Evolutionary conservation across 64 coral and sea anemone species (phyloP).

Genomic region (Catalaphyllia jardinei): DNA sequence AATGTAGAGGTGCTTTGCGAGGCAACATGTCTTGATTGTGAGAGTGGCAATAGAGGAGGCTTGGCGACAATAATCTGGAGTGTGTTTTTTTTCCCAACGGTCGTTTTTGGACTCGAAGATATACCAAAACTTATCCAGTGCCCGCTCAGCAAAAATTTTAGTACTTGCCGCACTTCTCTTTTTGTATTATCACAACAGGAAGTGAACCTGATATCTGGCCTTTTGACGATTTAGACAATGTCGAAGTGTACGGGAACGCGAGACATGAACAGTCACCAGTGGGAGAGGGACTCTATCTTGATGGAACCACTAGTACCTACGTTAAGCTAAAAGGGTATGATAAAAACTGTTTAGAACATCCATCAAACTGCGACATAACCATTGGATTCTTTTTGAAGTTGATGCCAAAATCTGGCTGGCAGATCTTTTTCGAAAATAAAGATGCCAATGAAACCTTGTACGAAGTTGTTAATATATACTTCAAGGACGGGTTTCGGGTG

Average conservation of each 20-base stretch:
- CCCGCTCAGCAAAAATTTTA: no score
- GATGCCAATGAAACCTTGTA: background rate
- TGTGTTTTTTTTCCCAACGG: no score
- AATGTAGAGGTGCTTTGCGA: no score
- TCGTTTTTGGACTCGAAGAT: no score
- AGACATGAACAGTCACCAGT: background rate
- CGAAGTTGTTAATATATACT: background rate
- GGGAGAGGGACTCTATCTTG: background rate
- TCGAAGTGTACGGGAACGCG: background rate
- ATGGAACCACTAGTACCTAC: background rate
- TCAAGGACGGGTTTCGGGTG: background rate
- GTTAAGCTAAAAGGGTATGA: background rate
- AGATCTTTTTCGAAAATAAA: constrained; percentile 13
- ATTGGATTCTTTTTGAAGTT: constrained; percentile 1
- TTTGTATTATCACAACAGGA: no score
- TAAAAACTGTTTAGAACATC: background rate
- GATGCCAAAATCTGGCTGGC: background rate
- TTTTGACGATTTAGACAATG: background rate
- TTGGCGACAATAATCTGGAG: no score
- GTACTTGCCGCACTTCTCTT: no score
- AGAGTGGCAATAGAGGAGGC: no score
- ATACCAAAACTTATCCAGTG: no score
- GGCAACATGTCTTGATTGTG: no score
- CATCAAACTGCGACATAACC: constrained; percentile 27
- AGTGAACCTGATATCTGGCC: background rate